A percentile compares a stretch with the other conserved stretches of the same genome.
Evolutionary conservation across 2,888 invertebrate species (phyloP).

Genomic region (Macrophya annulata): DNA sequence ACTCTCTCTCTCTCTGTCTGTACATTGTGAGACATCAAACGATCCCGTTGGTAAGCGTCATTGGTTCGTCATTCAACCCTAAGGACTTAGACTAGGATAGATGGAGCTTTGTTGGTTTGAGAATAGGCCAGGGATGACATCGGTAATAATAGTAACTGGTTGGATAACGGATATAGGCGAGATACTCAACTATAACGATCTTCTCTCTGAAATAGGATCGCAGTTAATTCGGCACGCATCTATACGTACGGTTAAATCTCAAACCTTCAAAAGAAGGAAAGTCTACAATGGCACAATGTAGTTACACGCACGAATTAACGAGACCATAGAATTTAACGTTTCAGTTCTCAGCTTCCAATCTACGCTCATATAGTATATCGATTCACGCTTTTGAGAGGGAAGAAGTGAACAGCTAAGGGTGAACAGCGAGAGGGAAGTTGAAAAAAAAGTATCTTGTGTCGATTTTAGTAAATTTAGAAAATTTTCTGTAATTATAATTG

Average conservation of each 20-base stretch:
- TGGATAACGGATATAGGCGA: not conserved
- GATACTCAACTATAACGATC: not conserved
- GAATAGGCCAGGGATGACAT: not conserved
- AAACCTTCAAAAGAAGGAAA: not conserved
- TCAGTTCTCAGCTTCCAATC: not conserved
- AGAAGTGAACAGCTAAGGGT: not conserved
- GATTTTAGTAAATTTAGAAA: no score
- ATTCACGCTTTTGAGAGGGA: not conserved
- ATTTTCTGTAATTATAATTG: no score
- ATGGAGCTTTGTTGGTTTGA: not conserved
- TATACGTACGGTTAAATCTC: not conserved
- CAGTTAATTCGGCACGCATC: not conserved
- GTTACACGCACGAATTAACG: not conserved
- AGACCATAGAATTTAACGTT: not conserved
- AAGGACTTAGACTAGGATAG: not conserved
- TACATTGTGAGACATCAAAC: slow-evolving; percentile 30
- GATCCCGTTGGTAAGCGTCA: slow-evolving; percentile 18
- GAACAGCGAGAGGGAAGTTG: no score
- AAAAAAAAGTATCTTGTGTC: not conserved
- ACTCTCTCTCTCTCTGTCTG: not conserved
- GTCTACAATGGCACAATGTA: not conserved
- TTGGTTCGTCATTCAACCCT: slow-evolving; percentile 41
- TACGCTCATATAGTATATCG: not conserved
- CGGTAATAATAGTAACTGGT: slow-evolving; percentile 24
- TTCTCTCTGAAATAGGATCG: not conserved